phyloP scores from a whole-genome alignment of 35 echinoderm and acorn worm species.

The Ptychodera flava region DNA sequence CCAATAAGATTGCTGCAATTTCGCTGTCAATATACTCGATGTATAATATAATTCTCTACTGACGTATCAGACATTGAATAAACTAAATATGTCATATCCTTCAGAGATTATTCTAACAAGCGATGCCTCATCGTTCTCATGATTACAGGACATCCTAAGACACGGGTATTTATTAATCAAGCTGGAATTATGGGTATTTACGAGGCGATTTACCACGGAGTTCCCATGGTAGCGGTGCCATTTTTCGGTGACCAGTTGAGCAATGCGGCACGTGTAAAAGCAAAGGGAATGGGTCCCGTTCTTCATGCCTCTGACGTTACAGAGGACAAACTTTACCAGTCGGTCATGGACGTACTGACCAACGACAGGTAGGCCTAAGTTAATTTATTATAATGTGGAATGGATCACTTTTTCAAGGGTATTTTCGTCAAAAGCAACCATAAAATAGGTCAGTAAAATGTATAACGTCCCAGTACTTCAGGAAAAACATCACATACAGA shows the following conservation, averaged over 20 bases:
- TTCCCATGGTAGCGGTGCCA: slow-evolving; percentile 36
- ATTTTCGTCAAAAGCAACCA: no score
- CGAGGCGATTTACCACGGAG: slow-evolving; percentile 42
- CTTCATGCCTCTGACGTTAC: background rate
- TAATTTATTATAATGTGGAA: no score
- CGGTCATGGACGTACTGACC: background rate
- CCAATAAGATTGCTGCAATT: no score
- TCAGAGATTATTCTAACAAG: no score
- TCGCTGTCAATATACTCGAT: no score
- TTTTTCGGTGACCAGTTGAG: slow-evolving; percentile 37
- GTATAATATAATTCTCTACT: no score
- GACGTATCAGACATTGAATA: no score
- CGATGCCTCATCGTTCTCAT: background rate
- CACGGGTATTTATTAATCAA: slow-evolving; percentile 38
- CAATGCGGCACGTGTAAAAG: slow-evolving; percentile 17
- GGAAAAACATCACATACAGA: no score
- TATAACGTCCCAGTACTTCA: no score
- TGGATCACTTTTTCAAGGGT: no score
- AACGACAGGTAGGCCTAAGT: background rate
- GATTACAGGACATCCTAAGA: slow-evolving; percentile 42
- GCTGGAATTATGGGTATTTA: slow-evolving; percentile 52
- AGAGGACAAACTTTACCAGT: background rate
- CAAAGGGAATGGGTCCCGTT: slow-evolving; percentile 24
- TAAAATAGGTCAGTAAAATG: no score
- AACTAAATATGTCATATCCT: no score